A percentile compares a stretch with the other conserved stretches of the same genome.
These are phyloP conservation scores for Pseudochromis fuscus DNA, from an alignment of 2,797 vertebrate species.

Conservation along the genomic window DNA sequence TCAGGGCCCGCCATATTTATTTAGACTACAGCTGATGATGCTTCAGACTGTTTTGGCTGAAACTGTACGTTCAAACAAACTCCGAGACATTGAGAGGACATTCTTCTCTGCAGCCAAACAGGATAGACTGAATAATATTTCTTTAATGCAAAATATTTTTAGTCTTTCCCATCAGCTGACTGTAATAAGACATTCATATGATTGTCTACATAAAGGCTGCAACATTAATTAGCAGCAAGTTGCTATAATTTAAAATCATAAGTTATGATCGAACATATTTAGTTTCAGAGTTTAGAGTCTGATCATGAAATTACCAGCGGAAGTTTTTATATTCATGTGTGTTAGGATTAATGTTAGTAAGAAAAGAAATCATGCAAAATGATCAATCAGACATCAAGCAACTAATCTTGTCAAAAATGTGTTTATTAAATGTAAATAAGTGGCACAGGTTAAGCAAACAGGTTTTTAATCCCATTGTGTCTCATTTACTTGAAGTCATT, in stretches of 20 bases:
- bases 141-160: neutral
- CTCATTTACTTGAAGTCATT: neutral
- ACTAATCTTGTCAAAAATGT: too few relatives aligned
- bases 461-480: neutral
- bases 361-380: too few relatives aligned
- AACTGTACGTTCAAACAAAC: slow-evolving; percentile 11
- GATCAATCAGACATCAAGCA: too few relatives aligned
- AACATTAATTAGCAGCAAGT: neutral
- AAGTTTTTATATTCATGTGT: too few relatives aligned
- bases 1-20: slow-evolving; percentile 46
- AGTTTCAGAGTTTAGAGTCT: too few relatives aligned
- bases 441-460: neutral
- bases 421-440: too few relatives aligned
- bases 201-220: neutral
- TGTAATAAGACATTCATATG: neutral
- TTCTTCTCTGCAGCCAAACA: slow-evolving; percentile 8
- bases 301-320: too few relatives aligned
- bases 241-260: neutral
- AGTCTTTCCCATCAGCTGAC: neutral
- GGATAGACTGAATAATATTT: neutral
- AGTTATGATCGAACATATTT: too few relatives aligned
- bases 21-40: slow-evolving; percentile 56
- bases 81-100: slow-evolving; percentile 27
- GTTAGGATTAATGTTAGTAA: too few relatives aligned
- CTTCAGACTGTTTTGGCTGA: slow-evolving; percentile 44